Evolutionary conservation across 1,140 invertebrate species (phyloP).

Genomic region (Nasonia giraulti): DNA sequence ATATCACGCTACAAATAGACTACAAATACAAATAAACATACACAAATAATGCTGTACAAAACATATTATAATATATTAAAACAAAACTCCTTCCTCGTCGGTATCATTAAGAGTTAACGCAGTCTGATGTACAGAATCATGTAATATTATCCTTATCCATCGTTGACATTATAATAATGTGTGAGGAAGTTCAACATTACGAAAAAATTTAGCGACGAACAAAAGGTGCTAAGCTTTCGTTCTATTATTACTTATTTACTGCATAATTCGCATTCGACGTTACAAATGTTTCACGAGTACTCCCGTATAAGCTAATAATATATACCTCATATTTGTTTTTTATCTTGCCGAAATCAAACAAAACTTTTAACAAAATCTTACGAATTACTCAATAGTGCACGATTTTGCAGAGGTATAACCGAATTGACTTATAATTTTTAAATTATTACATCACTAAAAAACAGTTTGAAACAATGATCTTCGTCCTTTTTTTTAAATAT

Average conservation of each 20-base stretch:
- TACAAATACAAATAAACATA: slow-evolving; percentile 53
- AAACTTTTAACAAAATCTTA: not conserved
- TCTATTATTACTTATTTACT: slow-evolving; percentile 52
- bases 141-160: not conserved
- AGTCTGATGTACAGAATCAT: slow-evolving; percentile 5
- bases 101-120: slow-evolving; percentile 53
- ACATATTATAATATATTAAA: slow-evolving; percentile 45
- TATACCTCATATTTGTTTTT: not conserved
- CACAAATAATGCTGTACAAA: slow-evolving; percentile 59
- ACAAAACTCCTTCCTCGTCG: slow-evolving; percentile 29
- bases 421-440: not conserved
- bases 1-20: slow-evolving; percentile 61
- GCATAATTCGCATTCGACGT: slow-evolving; percentile 65
- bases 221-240: not conserved
- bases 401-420: not conserved
- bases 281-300: slow-evolving; percentile 71
- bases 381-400: not conserved
- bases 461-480: not conserved
- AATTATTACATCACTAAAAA: not conserved
- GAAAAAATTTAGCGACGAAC: not conserved
- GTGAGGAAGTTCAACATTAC: not conserved
- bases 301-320: slow-evolving; percentile 36
- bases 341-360: not conserved
- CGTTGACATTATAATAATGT: not conserved
- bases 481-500: not conserved